phyloP scores from a whole-genome alignment of 1,140 invertebrate genomes.

The Heliconius eleuchia region DNA sequence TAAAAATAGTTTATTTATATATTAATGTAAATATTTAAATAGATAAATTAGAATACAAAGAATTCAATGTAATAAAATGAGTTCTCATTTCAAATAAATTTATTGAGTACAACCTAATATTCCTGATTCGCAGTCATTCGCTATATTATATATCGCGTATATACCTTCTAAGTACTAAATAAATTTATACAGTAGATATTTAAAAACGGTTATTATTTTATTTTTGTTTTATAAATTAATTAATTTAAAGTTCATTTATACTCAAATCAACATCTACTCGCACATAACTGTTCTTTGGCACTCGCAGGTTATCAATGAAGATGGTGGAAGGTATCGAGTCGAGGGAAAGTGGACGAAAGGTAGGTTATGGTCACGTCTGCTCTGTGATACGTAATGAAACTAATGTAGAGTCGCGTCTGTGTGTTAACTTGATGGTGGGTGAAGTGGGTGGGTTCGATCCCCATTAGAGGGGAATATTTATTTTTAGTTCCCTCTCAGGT shows the following conservation, averaged over 20 bases:
- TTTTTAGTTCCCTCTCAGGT: too few relatives aligned
- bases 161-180: too few relatives aligned
- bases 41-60: background rate
- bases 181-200: too few relatives aligned
- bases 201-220: background rate
- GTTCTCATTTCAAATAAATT: too few relatives aligned
- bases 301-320: slow-evolving; percentile 66
- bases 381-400: slow-evolving; percentile 16
- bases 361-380: slow-evolving; percentile 51
- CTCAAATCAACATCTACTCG: slow-evolving; percentile 36
- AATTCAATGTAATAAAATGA: background rate
- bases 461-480: too few relatives aligned
- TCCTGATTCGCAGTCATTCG: too few relatives aligned
- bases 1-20: too few relatives aligned
- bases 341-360: slow-evolving; percentile 52
- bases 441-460: too few relatives aligned
- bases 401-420: background rate
- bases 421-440: too few relatives aligned
- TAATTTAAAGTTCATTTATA: slow-evolving; percentile 5
- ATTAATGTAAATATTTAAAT: too few relatives aligned
- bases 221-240: background rate
- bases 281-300: slow-evolving; percentile 39
- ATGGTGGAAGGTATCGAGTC: slow-evolving; percentile 52
- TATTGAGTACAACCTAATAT: too few relatives aligned
- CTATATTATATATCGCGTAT: too few relatives aligned